Base-by-base conservation (phyloP, 2,797 vertebrate species). In the Astyanax mexicanus region DNA sequence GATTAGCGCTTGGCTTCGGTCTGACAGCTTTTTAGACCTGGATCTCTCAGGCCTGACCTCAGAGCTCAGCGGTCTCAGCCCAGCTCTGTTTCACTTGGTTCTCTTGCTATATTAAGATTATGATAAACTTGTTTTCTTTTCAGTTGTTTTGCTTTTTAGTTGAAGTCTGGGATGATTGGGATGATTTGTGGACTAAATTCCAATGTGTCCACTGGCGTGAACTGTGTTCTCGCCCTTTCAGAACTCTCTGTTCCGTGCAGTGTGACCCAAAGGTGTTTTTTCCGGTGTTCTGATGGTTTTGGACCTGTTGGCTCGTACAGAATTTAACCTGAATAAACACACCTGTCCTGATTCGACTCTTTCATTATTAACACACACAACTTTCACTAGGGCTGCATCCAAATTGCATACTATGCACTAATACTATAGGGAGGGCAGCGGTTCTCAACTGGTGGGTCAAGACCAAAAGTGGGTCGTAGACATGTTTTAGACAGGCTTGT, bases 121-220 rank as follows among this genome's bases (percentile, higher is more conserved):
- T 25, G 52, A 64, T 19, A 51, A 74, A 64, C 11, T 45, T 37
- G 32, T 69, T 80, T 71, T 69, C 71, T 9, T n/a, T 52, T n/a
- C n/a, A n/a, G n/a, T n/a, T 60, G 25, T 27, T 27, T 17, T 13
- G 37, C 25, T 6, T 55, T 61, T 55, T 49, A 60, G 70, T 12
- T 37, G 44, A 40, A 49, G 37, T 19, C 52, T 21, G 21, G 11
- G 29, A 23, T n/a, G n/a, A n/a, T n/a, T n/a, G n/a, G n/a, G n/a
- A 23, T 51, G n/a, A 52, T 64, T 27, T 68, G 47, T 68, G 49
- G n/a, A 54, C 62, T 37, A 54, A 35, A 72, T 73, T 61, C 40
- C 44, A 27, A 2, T 25, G 32, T 23, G 17, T 66, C 27, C 72
- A 44, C 57, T 68, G 21, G 17, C 57, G 9, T 0, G 25, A 70